Evolutionary conservation across 2,888 invertebrate genomes (phyloP).

Genomic region (Orthonevra nobilis): DNA sequence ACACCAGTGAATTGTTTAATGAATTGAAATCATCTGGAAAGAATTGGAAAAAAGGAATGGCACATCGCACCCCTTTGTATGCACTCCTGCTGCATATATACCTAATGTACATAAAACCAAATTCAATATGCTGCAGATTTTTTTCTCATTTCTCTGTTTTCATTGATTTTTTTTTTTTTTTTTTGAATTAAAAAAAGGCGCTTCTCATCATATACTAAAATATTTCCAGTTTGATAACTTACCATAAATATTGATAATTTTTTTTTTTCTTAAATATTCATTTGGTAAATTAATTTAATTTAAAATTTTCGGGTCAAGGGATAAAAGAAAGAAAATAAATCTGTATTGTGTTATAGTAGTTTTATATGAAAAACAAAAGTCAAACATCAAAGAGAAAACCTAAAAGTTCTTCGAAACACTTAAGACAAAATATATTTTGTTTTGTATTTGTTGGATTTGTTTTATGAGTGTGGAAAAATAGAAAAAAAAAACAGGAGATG

Average conservation of each 20-base stretch:
- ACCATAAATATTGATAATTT: slow-evolving; percentile 29
- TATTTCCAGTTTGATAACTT: slow-evolving; percentile 50
- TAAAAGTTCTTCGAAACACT: too few species aligned
- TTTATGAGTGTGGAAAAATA: too few species aligned
- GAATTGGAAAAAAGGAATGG: slow-evolving; percentile 25
- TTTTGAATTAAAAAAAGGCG: neutral
- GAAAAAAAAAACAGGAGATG: too few species aligned
- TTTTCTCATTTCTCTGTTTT: neutral
- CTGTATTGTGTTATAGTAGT: too few species aligned
- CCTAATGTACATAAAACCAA: slow-evolving; percentile 17
- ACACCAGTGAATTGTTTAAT: slow-evolving; percentile 54
- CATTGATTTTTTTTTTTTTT: neutral
- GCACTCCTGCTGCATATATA: neutral
- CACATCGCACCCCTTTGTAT: slow-evolving; percentile 28
- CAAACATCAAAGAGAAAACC: too few species aligned
- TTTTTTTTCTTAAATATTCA: neutral
- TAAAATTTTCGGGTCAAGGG: too few species aligned
- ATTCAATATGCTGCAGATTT: slow-evolving; percentile 48
- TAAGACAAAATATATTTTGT: too few species aligned
- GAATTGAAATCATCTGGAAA: slow-evolving; percentile 45
- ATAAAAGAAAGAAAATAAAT: too few species aligned
- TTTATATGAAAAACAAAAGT: too few species aligned
- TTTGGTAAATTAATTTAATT: too few species aligned
- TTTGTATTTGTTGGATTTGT: too few species aligned
- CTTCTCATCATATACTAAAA: slow-evolving; percentile 8